These are phyloP conservation scores for Eretmocerus hayati DNA, from an alignment of 2,888 invertebrate species.

Conservation along the genomic window DNA sequence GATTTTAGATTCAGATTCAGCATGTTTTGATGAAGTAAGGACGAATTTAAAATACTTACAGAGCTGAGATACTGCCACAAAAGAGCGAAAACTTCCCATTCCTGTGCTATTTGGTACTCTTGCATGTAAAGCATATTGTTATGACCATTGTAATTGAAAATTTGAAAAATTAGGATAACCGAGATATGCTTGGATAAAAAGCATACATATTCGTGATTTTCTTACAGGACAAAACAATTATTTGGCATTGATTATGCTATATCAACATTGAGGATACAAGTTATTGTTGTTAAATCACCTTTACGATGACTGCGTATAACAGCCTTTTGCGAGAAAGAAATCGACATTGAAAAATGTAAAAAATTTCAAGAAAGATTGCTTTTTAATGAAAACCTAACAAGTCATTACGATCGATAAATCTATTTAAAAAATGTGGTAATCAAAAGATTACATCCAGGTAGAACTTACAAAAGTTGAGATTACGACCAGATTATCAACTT, in stretches of 20 bases:
- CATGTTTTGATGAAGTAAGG: too few species aligned
- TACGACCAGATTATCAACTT: too few species aligned
- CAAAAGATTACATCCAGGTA: too few species aligned
- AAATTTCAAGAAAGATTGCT: constrained; percentile 17
- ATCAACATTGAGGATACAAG: constrained; percentile 16
- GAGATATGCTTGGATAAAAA: too few species aligned
- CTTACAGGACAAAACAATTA: not conserved
- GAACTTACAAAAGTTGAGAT: too few species aligned
- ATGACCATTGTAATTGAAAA: constrained; percentile 4
- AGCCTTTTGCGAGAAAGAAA: constrained; percentile 26
- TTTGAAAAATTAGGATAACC: not conserved
- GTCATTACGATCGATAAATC: too few species aligned
- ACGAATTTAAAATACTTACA: too few species aligned
- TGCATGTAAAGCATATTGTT: constrained; percentile 26
- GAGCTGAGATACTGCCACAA: too few species aligned
- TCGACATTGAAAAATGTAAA: constrained; percentile 10
- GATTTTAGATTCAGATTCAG: too few species aligned
- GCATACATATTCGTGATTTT: constrained; percentile 4
- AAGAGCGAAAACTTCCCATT: constrained; percentile 18
- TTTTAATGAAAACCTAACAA: too few species aligned
- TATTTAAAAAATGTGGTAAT: too few species aligned
- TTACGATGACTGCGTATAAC: constrained; percentile 32
- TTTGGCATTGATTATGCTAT: constrained; percentile 10
- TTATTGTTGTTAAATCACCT: constrained; percentile 23
- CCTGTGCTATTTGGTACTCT: constrained; percentile 37